Evolutionary conservation across 2,797 vertebrate genomes (phyloP).

Genomic region (Tapera naevia): DNA sequence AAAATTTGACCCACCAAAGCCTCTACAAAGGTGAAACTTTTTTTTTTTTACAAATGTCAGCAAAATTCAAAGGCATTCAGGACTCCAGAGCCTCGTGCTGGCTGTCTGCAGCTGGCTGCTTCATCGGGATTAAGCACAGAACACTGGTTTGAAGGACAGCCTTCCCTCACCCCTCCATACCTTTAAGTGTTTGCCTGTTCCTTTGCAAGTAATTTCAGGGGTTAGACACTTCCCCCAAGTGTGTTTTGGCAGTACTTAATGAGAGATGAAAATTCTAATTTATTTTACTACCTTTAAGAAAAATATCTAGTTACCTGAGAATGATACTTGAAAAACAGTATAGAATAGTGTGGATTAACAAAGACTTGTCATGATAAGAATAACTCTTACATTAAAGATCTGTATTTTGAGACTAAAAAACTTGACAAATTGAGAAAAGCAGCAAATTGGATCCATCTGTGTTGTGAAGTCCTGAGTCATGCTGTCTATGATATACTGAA

Average conservation of each 20-base stretch:
- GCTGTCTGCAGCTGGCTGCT: not conserved
- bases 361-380: not conserved
- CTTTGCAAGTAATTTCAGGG: not conserved
- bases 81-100: rapidly evolving
- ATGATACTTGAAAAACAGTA: not conserved
- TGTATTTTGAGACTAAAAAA: not conserved
- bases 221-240: rapidly evolving
- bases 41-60: rapidly evolving
- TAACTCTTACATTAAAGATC: not conserved
- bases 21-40: not conserved
- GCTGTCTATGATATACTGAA: not conserved
- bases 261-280: not conserved
- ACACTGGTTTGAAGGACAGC: not conserved
- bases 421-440: not conserved
- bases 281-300: not conserved
- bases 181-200: not conserved
- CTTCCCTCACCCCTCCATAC: not conserved
- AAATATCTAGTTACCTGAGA: not conserved
- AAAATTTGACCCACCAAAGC: not conserved
- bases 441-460: not conserved
- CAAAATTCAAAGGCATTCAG: not conserved
- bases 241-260: not conserved
- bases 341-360: not conserved
- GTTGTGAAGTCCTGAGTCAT: not conserved
- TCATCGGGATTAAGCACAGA: not conserved